Evolutionary conservation across 2,888 invertebrate genomes (phyloP).

Genomic region (Deilephila porcellus): DNA sequence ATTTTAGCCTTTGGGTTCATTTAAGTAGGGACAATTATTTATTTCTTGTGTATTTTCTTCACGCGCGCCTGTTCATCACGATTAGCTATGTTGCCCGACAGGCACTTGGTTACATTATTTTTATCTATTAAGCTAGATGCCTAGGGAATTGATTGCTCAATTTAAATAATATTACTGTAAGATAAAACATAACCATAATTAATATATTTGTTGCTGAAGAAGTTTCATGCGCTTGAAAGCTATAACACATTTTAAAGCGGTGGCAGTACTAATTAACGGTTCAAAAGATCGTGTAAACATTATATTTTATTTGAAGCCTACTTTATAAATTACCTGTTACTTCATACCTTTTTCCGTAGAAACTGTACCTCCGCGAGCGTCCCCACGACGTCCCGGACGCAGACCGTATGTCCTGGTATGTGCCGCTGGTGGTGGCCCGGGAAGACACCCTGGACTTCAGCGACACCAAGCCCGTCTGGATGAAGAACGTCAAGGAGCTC

Average conservation of each 20-base stretch:
- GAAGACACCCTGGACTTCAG: conserved; percentile 85
- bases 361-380: conserved; percentile 89
- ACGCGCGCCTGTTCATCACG: no score
- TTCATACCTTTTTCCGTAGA: conserved; percentile 62
- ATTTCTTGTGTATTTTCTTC: no score
- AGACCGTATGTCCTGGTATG: conserved; percentile 89
- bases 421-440: conserved; percentile 87
- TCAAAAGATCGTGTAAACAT: background rate
- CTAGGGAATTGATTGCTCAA: no score
- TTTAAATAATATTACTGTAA: no score
- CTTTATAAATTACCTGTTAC: background rate
- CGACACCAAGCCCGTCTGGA: conserved; percentile 86
- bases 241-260: background rate
- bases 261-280: no score
- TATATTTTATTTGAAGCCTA: background rate
- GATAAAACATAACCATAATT: no score
- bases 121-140: no score
- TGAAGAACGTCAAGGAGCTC: conserved; percentile 84
- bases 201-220: no score
- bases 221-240: background rate
- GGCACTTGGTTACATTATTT: no score
- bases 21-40: no score
- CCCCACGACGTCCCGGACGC: conserved; percentile 90
- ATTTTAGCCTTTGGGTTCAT: no score
- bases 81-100: no score